Evolutionary conservation across 2,797 vertebrate species (phyloP).

Genomic region (Limosa lapponica): DNA sequence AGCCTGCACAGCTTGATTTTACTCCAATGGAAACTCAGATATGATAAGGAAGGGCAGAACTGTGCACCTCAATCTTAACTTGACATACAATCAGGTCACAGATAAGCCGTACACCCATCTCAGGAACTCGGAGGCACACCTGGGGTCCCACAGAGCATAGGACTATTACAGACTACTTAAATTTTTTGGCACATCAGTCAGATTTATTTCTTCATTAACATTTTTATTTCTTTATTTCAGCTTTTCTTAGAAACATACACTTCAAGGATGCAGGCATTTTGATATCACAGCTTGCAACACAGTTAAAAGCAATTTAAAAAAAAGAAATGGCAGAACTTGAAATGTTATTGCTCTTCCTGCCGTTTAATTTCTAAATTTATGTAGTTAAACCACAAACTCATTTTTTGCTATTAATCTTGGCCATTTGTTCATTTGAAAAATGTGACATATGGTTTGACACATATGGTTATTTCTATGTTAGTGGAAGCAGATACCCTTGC

Average conservation of each 20-base stretch:
- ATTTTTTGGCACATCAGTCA: background rate
- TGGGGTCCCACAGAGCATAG: too few species aligned
- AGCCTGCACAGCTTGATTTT: background rate
- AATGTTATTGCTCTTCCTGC: background rate
- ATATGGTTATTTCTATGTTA: background rate
- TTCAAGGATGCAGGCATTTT: background rate
- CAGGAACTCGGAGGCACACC: background rate
- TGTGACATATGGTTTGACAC: conserved; percentile 7
- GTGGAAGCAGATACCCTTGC: background rate
- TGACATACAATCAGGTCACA: background rate
- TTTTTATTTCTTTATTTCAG: conserved; percentile 38
- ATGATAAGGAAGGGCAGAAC: background rate
- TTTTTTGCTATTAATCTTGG: conserved; percentile 18
- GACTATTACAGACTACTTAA: background rate
- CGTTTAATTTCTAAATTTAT: conserved; percentile 30
- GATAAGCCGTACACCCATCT: accelerated
- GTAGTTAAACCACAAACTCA: background rate
- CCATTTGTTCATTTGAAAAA: conserved; percentile 34
- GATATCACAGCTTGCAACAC: background rate
- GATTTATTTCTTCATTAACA: background rate
- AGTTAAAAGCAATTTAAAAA: background rate
- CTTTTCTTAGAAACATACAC: conserved; percentile 6
- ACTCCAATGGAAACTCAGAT: background rate
- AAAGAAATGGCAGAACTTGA: background rate
- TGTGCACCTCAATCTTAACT: background rate